These are phyloP conservation scores for Gnathochromis pfefferi DNA, from an alignment of 2,113 vertebrate species.

Conservation along the genomic window DNA sequence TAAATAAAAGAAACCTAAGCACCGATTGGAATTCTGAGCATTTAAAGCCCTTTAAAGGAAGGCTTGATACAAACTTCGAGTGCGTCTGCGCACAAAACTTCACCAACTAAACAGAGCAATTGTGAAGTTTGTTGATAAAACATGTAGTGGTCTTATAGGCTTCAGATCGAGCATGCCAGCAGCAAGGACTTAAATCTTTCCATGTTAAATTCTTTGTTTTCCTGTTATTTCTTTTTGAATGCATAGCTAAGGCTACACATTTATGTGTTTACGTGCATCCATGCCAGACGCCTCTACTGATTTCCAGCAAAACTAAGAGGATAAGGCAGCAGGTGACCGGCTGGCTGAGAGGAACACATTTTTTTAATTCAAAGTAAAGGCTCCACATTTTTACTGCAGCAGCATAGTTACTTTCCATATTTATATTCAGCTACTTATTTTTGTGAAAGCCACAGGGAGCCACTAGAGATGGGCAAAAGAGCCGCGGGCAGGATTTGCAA, in stretches of 20 bases:
- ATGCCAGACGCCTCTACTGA: background rate
- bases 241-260: background rate
- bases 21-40: conserved; percentile 20
- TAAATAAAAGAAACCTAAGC: background rate
- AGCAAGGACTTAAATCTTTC: background rate
- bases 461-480: background rate
- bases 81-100: background rate
- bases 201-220: background rate
- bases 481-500: background rate
- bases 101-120: background rate
- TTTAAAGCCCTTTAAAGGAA: conserved; percentile 1
- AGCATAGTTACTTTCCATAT: background rate
- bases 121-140: background rate
- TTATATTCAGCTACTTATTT: background rate
- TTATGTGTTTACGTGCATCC: background rate
- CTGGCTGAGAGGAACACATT: background rate
- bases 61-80: background rate
- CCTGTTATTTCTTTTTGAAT: background rate
- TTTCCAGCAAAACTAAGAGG: background rate
- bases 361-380: background rate
- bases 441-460: background rate
- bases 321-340: background rate
- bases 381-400: background rate
- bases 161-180: background rate
- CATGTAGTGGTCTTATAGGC: background rate